Evolutionary conservation across 2,888 invertebrate species (phyloP), one percentile per base, ranked within the genome.

Genomic region (Cecidostiba fungosa): DNA sequence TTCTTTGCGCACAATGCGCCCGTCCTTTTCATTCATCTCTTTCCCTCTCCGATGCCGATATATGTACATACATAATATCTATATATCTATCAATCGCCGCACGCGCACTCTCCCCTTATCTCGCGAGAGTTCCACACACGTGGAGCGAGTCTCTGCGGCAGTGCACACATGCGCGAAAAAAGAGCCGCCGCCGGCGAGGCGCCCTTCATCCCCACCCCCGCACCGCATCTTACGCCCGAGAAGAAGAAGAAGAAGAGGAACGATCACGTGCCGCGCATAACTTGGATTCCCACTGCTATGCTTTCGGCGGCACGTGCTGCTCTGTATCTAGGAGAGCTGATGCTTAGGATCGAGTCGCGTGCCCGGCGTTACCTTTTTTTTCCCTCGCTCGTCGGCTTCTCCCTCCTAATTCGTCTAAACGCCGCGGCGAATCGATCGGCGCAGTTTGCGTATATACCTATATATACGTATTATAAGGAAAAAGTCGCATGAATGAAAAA

Each of bases 231-330:
- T n/a, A n/a, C n/a, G n/a, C n/a, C n/a, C n/a, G n/a, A n/a, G n/a
- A 32, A 59, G 66, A 23, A 43, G 50, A 12, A 26, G 50, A 14
- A 29, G 47, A 6, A 50, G 12, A 23, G 82, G 86, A 90, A 89
- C 89, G 90, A 91, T 92, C 91, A 92, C 92, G 92, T 92, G 91
- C 91, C 90, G 90, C 91, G 91, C 91, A 92, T 92, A 92, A 92
- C 91, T 92, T 91, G 90, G 90, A 90, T 92, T 91, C 91, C 91
- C 91, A 89, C 91, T 90, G 14, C n/a, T n/a, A n/a, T n/a, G n/a
- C 39, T 72, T 89, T 89, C 88, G 89, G 88, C 88, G 88, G 89
- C 90, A 90, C 89, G 89, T 90, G 90, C 90, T 86, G 8, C 43
- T 59, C 69, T 43, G 12, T 43, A 43, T 43, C 43, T 43, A 43